Evolutionary conservation across 1,140 invertebrate genomes (phyloP).

Genomic region (Calliphora vicina): DNA sequence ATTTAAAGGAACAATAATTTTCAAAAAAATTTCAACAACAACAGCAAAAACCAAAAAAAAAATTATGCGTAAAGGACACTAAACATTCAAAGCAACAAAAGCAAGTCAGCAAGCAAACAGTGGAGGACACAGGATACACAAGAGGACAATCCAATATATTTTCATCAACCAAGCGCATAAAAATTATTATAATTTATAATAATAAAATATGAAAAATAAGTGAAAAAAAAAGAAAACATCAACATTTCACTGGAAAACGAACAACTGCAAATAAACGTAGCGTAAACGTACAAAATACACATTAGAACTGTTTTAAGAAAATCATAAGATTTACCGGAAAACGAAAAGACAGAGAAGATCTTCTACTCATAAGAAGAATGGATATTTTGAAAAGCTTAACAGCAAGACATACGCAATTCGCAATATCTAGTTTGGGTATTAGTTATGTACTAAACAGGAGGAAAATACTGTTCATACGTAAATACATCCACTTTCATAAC

Average conservation of each 20-base stretch:
- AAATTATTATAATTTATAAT: slow-evolving; percentile 29
- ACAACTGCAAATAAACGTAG: slow-evolving; percentile 12
- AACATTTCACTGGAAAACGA: not conserved
- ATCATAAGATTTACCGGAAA: not conserved
- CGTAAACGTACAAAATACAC: not conserved
- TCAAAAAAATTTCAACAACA: not conserved
- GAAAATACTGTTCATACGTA: not conserved
- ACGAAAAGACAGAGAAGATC: not conserved
- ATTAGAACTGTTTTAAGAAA: not conserved
- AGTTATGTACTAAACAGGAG: not conserved
- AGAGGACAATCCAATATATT: not conserved
- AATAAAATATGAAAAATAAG: not conserved
- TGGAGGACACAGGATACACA: not conserved
- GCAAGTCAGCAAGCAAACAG: too few species aligned
- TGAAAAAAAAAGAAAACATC: not conserved
- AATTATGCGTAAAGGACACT: slow-evolving; percentile 15
- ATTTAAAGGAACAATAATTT: not conserved
- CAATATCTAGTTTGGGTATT: too few species aligned
- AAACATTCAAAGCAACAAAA: not conserved
- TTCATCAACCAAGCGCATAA: slow-evolving; percentile 8
- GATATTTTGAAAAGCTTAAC: not conserved
- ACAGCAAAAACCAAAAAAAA: not conserved
- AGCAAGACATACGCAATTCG: not conserved
- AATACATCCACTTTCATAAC: not conserved
- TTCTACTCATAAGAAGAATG: slow-evolving; percentile 9